These are phyloP conservation scores for Poecile atricapillus DNA, from an alignment of 2,113 vertebrate species.

Conservation along the genomic window DNA sequence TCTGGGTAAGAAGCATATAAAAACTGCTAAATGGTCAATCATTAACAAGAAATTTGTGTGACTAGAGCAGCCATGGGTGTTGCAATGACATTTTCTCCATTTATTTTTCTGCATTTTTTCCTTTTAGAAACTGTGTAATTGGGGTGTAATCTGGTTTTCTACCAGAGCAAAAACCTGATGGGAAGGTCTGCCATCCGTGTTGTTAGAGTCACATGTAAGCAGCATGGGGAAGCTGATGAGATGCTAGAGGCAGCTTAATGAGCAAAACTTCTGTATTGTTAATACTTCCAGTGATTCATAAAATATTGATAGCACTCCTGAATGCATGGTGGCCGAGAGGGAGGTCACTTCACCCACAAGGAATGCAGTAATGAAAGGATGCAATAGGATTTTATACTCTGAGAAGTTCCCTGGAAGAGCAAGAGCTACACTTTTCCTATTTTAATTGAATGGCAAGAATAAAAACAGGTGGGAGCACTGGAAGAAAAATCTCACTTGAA, in stretches of 20 bases:
- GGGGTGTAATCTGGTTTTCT: not conserved
- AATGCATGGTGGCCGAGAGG: not conserved
- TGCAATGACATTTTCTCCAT: not conserved
- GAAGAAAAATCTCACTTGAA: not conserved
- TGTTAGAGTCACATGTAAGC: not conserved
- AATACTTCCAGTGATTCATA: conserved; percentile 11
- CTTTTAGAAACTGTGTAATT: not conserved
- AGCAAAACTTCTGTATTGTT: not conserved
- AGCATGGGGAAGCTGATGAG: not conserved
- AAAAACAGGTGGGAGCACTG: not conserved
- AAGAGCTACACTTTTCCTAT: not conserved
- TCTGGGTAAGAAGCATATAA: not conserved
- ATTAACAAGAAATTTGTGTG: not conserved
- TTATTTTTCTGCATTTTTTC: not conserved
- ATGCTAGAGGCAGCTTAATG: not conserved
- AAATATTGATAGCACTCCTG: conserved; percentile 15
- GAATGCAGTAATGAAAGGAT: not conserved
- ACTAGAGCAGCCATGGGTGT: not conserved
- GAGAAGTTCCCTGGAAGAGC: not conserved
- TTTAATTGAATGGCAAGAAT: not conserved
- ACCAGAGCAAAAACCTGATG: not conserved
- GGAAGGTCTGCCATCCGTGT: not conserved
- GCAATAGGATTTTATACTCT: not conserved
- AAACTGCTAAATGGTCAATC: not conserved
- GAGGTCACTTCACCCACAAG: not conserved